Evolutionary conservation across 2,888 invertebrate species (phyloP), one percentile per base, ranked within the genome.

Genomic region (Lasioglossum marginatum): DNA sequence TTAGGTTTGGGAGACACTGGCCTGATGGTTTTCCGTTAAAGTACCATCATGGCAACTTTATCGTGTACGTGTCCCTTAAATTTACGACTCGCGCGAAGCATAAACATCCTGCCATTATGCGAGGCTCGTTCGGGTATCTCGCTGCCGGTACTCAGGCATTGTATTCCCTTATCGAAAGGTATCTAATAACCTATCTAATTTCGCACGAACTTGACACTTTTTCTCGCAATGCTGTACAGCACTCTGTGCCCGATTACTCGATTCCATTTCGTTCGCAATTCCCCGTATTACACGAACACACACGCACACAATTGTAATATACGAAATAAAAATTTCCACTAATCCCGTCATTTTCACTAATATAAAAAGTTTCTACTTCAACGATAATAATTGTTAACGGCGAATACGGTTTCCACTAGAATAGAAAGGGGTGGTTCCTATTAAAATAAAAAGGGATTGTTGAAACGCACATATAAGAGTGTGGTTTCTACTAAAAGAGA

Each of bases 81-180:
- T 89, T 89, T 89, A 89, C 85, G 88, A 90, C 79, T 79, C 82
- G 68, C 82, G 74, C 43, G 80, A 73, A 52, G 79, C 85, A 73
- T 88, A 88, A 90, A 89, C 90, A 90, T 89, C 82, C 83, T 89
- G 85, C 85, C 85, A 89, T 90, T 87, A 87, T 87, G 81, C 63
- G 57, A 81, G 73, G 79, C 27, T 74, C 77, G 48, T 52, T 77
- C 66, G 74, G 77, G 75, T 89, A 81, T 79, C 79, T 60, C 76
- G 70, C 74, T 45, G 57, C 63, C 31, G 48, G 79, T 76, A 79
- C 77, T 81, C 79, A 73, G 31, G 75, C 78, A 83, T 89, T 87
- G 87, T 89, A 37, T 77, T 80, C 84, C 77, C 63, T 81, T 89
- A 88, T 88, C 82, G 76, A 79, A 79, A 43, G 66, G 81, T 85